Evolutionary conservation across 2,888 invertebrate genomes (phyloP).

Genomic region (Chalcis sispes): DNA sequence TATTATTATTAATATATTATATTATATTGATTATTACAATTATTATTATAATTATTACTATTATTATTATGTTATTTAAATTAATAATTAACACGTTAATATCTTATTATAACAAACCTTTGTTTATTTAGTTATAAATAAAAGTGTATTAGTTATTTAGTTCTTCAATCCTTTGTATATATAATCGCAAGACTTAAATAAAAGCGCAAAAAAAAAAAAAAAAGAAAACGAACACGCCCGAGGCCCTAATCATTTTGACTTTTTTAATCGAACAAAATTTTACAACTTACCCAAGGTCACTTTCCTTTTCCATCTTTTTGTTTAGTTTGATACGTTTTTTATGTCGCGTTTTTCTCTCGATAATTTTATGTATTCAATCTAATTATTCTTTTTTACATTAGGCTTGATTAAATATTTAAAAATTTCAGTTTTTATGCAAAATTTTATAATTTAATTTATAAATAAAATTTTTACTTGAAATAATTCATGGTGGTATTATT

Average conservation of each 20-base stretch:
- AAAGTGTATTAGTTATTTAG: conserved; percentile 73
- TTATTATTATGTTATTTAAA: conserved; percentile 73
- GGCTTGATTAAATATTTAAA: no score
- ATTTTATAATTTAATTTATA: no score
- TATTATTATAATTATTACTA: conserved; percentile 67
- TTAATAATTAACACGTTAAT: conserved; percentile 74
- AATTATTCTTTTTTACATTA: not conserved
- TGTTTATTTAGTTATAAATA: conserved; percentile 74
- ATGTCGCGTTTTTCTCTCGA: not conserved
- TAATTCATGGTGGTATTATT: no score
- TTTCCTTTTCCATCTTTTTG: no score
- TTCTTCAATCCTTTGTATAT: conserved; percentile 75
- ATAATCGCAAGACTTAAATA: conserved; percentile 75
- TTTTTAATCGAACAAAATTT: no score
- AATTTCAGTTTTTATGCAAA: not conserved
- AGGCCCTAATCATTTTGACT: conserved; percentile 27
- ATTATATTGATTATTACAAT: no score
- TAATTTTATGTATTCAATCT: not conserved
- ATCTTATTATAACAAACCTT: conserved; percentile 70
- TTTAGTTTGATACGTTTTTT: not conserved
- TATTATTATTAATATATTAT: no score
- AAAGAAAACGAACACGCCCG: conserved; percentile 17
- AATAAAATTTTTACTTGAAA: no score
- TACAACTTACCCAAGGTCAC: no score
- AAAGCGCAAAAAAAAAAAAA: conserved; percentile 63